Percentiles rank a stretch among this genome's conserved stretches.
These are phyloP conservation scores for Castor canadensis DNA, from an alignment of 2,113 vertebrate species.

Conservation along the genomic window DNA sequence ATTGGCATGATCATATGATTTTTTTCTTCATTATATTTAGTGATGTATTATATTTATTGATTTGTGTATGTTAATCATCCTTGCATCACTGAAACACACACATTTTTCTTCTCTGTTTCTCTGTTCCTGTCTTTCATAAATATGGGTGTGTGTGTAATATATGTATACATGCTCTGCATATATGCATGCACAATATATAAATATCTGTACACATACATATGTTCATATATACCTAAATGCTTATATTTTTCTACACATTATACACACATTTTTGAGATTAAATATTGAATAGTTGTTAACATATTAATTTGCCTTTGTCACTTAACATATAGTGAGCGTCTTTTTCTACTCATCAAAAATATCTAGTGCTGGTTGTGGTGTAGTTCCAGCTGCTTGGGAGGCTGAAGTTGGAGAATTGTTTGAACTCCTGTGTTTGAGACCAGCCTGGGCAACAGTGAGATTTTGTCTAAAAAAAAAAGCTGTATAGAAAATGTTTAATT, in stretches of 20 bases:
- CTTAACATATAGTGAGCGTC: neutral
- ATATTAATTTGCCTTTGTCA: slow-evolving; percentile 20
- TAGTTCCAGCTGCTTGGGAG: neutral
- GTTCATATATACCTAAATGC: neutral
- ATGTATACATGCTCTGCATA: neutral
- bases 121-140: too few relatives aligned
- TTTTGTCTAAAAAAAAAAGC: too few relatives aligned
- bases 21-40: neutral
- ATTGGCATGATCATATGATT: too few relatives aligned
- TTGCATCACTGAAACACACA: neutral
- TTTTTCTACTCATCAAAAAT: slow-evolving; percentile 11
- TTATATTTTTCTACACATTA: neutral
- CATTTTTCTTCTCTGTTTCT: too few relatives aligned
- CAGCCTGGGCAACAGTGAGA: too few relatives aligned
- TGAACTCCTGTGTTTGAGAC: neutral
- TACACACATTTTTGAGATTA: neutral
- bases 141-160: too few relatives aligned
- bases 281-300: neutral
- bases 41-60: neutral
- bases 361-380: neutral
- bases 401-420: neutral
- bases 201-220: neutral
- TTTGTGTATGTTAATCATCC: neutral
- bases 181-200: neutral
- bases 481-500: neutral